Evolutionary conservation across 2,888 invertebrate species (phyloP), one percentile per base, ranked within the genome.

Genomic region (Electrophaes corylata): DNA sequence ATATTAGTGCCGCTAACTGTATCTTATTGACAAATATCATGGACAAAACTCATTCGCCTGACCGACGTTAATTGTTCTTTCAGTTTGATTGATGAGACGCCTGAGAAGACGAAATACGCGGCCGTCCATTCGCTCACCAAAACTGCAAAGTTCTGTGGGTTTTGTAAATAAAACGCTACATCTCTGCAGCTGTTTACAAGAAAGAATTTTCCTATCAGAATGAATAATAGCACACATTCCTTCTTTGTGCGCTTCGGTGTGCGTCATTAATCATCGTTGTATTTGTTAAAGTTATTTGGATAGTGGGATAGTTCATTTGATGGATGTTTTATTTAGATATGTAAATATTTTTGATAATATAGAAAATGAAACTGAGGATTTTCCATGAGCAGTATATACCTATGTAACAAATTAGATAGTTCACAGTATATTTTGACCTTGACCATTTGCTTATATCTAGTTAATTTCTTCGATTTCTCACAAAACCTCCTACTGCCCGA

Each of bases 161-260:
- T 45, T 3, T 49, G 43, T 45, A 41, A 45, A 45, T 37, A 56
- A 35, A 54, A 53, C 37, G 39, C 35, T 50, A 37, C 50, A 44
- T 44, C 20, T 57, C 59, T 54, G 41, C 45, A 56, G 43, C 44
- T 52, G 43, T 51, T 56, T 45, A 51, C 47, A 29, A 53, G 55
- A 60, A 65, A 65, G 62, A 41, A 68, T 70, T 71, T 75, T 73
- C 67, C 70, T 67, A 66, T 70, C 57, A 66, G 47, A 66, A 63
- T 78, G 69, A 78, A 71, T 72, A 73, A 74, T 73, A 64, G 65
- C 57, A 50, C 62, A 61, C 67, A 69, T 70, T 66, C 64, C 64
- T 56, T 55, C 43, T 33, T 50, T 56, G 49, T 65, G 45, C 45
- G 48, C 37, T 43, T 66, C 58, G 61, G 67, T 58, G 57, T 53